These are phyloP conservation scores for Cepaea nemoralis DNA, from an alignment of 1,140 invertebrate genomes.

Conservation along the genomic window DNA sequence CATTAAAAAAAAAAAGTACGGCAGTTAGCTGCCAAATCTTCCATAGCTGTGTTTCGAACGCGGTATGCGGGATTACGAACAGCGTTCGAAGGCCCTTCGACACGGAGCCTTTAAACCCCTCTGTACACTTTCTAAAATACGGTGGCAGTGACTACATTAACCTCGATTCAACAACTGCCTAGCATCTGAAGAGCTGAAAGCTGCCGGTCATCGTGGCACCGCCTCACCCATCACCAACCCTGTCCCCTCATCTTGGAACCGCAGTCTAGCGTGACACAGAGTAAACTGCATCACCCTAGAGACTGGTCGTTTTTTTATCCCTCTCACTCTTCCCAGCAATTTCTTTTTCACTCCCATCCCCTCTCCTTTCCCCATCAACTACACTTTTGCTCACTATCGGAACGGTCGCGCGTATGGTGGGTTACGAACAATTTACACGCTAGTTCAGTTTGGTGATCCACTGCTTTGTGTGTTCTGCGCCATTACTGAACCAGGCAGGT, in stretches of 20 bases:
- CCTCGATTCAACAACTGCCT: background rate
- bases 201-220: background rate
- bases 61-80: too few relatives aligned
- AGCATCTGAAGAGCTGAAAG: background rate
- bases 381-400: background rate
- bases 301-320: background rate
- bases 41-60: too few relatives aligned
- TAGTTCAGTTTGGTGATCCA: background rate
- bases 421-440: slow-evolving; percentile 1
- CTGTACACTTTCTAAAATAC: too few relatives aligned
- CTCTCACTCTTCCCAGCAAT: background rate
- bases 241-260: background rate
- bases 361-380: background rate
- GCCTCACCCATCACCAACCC: background rate
- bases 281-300: background rate
- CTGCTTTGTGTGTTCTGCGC: background rate
- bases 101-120: too few relatives aligned
- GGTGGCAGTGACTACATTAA: background rate
- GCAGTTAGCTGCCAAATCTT: too few relatives aligned
- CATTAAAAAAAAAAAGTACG: too few relatives aligned
- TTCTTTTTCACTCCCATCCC: background rate
- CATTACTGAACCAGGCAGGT: too few relatives aligned
- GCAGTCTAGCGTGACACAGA: background rate
- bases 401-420: background rate
- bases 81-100: too few relatives aligned